Evolutionary conservation across 2,888 invertebrate species (phyloP), one percentile per base, ranked within the genome.

Genomic region (Lasius fuliginosus): DNA sequence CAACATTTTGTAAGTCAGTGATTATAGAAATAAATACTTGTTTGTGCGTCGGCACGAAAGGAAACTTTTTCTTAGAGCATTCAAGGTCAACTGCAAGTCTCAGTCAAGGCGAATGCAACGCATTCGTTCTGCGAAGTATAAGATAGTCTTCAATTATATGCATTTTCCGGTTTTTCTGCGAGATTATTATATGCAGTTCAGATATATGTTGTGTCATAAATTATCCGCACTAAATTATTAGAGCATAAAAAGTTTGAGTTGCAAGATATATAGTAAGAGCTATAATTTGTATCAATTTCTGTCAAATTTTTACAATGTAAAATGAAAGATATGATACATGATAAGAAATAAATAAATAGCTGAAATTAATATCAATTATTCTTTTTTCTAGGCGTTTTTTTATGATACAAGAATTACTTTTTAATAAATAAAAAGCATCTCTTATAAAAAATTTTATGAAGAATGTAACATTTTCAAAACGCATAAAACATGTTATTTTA

Each of bases 21-120:
- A 71, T 27, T 79, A 8, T 60, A 79, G 36, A 79, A 60, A 71
- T 71, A 33, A 71, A 1, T 49, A 56, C 83, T 56, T 65, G 82
- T 84, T 84, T 85, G 84, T 83, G 74, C 81, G 64, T n/a, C 40
- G 58, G 62, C 64, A 86, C 74, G 85, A 87, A 88, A 88, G 74
- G 74, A 89, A 40, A 23, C 76, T 84, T 85, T 88, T 90, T 87
- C 79, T 85, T 81, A 62, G 15, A 40, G 46, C 76, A 73, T 71
- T 88, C 91, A 91, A 91, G 91, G 91, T 90, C 82, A 90, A 87
- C 91, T 49, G 62, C 87, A 83, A 79, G 40, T 65, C 76, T 89
- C 71, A 82, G 49, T 84, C 85, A 88, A 91, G 89, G 87, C 86
- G 67, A 87, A 71, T 71, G 65, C 75, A 87, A 79, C 27, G 30